Evolutionary conservation across 2,888 invertebrate genomes (phyloP).

Genomic region (Lutraria lutraria): DNA sequence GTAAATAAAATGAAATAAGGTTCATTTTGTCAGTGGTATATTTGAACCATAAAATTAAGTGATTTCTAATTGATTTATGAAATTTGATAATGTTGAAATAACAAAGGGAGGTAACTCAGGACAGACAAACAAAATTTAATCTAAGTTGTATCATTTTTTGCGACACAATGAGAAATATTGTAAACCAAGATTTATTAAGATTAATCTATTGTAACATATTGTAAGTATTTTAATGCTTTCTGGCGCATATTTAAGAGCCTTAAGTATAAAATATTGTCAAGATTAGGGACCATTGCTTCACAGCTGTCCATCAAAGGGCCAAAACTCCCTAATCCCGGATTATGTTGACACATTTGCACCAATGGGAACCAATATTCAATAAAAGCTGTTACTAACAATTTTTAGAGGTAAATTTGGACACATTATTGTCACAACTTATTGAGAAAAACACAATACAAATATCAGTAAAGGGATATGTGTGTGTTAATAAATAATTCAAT

Average conservation of each 20-base stretch:
- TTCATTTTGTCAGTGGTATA: background rate
- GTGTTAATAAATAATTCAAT: too few relatives aligned
- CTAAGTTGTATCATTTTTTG: too few relatives aligned
- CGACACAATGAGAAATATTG: too few relatives aligned
- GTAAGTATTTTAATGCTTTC: too few relatives aligned
- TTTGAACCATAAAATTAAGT: constrained; percentile 5
- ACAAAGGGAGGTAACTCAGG: background rate
- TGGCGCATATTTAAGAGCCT: too few relatives aligned
- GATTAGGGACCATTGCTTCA: background rate
- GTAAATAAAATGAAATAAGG: background rate
- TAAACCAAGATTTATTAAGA: too few relatives aligned
- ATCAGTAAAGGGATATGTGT: too few relatives aligned
- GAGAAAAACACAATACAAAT: too few relatives aligned
- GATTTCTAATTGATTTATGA: background rate
- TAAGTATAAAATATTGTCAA: background rate
- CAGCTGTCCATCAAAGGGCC: background rate
- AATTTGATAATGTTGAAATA: background rate
- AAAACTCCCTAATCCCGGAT: background rate
- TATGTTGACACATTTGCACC: background rate
- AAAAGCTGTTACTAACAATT: background rate
- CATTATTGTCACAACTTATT: too few relatives aligned
- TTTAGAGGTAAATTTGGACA: background rate
- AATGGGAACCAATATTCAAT: constrained; percentile 4
- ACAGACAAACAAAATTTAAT: background rate
- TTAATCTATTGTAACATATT: too few relatives aligned